phyloP scores from a whole-genome alignment of 2,888 invertebrate species.

The Cephus runcator region DNA sequence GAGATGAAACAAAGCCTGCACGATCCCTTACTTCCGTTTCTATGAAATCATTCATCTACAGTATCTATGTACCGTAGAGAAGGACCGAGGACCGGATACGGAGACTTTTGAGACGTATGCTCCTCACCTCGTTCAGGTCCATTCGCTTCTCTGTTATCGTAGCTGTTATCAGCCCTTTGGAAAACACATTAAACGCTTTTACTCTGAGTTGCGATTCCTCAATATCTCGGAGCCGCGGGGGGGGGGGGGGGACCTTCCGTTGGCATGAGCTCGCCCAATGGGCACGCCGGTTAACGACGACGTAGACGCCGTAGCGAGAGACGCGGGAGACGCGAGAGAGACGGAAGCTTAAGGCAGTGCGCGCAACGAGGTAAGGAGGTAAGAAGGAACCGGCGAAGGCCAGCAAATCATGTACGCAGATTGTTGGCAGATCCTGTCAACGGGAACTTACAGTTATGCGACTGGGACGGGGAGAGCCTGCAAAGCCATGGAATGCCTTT shows the following conservation, averaged over 20 bases:
- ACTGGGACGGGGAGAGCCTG: conserved; percentile 51
- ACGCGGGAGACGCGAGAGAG: not conserved
- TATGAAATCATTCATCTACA: not conserved
- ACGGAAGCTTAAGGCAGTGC: conserved; percentile 3
- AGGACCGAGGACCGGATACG: not conserved
- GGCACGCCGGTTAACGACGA: not conserved
- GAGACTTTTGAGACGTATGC: not conserved
- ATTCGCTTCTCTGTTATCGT: conserved; percentile 18
- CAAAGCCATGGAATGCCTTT: conserved; percentile 63
- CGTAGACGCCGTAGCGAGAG: not conserved
- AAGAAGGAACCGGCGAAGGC: conserved; percentile 33
- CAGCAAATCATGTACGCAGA: conserved; percentile 60
- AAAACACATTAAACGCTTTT: conserved; percentile 37
- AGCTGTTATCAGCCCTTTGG: conserved; percentile 29
- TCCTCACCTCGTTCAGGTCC: not conserved
- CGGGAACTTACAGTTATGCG: conserved; percentile 63
- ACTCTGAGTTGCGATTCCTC: conserved; percentile 22
- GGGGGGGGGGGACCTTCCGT: not conserved
- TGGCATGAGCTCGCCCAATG: not conserved
- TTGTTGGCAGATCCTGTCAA: conserved; percentile 65
- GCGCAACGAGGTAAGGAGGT: conserved; percentile 30
- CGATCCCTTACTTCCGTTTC: not conserved
- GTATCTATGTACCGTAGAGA: not conserved
- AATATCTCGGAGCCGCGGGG: conserved; percentile 17
- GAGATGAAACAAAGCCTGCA: not conserved